Percentiles rank a stretch among this genome's conserved stretches.
These are phyloP conservation scores for Ramphastos sulfuratus DNA, from an alignment of 2,113 vertebrate species.

Conservation along the genomic window DNA sequence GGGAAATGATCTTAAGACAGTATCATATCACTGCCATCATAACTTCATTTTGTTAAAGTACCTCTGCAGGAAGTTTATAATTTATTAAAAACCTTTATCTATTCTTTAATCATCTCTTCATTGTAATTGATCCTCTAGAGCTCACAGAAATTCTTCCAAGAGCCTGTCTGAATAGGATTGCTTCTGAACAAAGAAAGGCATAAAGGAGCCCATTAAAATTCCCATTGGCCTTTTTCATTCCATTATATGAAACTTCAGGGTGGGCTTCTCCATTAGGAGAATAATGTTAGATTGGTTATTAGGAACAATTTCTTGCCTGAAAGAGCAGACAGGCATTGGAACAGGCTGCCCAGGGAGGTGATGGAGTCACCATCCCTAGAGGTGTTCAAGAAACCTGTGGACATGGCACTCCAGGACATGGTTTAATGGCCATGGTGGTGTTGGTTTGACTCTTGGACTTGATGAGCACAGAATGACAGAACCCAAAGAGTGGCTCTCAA, in stretches of 20 bases:
- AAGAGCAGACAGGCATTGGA: no score
- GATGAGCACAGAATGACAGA: no score
- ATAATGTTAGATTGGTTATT: neutral
- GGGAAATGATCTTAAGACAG: neutral
- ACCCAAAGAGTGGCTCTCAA: no score
- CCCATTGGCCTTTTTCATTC: neutral
- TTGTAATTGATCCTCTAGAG: conserved; percentile 26
- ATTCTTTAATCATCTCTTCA: conserved; percentile 34
- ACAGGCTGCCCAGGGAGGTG: no score
- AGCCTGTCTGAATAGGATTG: neutral
- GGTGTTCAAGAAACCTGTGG: no score
- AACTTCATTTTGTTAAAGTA: neutral
- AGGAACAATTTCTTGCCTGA: no score
- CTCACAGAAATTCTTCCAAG: neutral
- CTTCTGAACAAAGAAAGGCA: neutral
- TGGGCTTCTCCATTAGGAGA: neutral
- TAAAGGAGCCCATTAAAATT: neutral
- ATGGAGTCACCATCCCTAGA: no score
- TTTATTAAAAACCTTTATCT: conserved; percentile 57
- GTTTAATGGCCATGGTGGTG: no score
- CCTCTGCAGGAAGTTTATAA: conserved; percentile 23
- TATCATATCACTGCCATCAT: neutral
- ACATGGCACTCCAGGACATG: no score
- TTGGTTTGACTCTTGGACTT: no score
- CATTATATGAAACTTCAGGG: neutral